phyloP scores from a whole-genome alignment of 2,797 vertebrate species.

The Hydrolagus colliei region DNA sequence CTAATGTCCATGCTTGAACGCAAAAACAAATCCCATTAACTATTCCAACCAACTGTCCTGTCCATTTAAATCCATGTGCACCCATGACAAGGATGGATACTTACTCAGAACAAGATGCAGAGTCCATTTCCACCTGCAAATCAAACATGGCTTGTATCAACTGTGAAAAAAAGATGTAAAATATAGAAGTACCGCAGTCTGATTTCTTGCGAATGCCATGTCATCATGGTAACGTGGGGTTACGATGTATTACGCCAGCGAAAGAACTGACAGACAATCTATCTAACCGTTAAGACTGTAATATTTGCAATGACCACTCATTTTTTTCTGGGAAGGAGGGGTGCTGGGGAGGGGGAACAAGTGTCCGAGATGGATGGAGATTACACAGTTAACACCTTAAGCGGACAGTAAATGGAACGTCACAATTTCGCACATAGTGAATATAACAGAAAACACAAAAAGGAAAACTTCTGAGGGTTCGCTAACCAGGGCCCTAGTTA shows the following conservation, averaged over 20 bases:
- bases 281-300: not conserved
- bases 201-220: conserved; percentile 12
- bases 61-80: conserved; percentile 29
- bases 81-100: conserved; percentile 30
- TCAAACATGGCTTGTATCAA: conserved; percentile 32
- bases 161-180: conserved; percentile 33
- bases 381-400: not conserved
- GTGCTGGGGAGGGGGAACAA: not conserved
- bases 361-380: not conserved
- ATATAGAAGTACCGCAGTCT: conserved; percentile 32
- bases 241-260: conserved; percentile 2
- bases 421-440: too few species aligned
- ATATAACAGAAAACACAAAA: not conserved
- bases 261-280: not conserved
- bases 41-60: not conserved
- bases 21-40: not conserved
- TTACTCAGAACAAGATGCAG: conserved; percentile 31
- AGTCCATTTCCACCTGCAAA: conserved; percentile 31
- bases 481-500: not conserved
- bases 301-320: not conserved
- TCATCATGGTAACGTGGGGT: conserved; percentile 8
- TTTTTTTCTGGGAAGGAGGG: not conserved
- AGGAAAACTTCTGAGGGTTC: not conserved
- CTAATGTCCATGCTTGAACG: not conserved
- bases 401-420: not conserved